phyloP scores from a whole-genome alignment of 92 coral and sea anemone genomes.

The Palythoa grandiflora region DNA sequence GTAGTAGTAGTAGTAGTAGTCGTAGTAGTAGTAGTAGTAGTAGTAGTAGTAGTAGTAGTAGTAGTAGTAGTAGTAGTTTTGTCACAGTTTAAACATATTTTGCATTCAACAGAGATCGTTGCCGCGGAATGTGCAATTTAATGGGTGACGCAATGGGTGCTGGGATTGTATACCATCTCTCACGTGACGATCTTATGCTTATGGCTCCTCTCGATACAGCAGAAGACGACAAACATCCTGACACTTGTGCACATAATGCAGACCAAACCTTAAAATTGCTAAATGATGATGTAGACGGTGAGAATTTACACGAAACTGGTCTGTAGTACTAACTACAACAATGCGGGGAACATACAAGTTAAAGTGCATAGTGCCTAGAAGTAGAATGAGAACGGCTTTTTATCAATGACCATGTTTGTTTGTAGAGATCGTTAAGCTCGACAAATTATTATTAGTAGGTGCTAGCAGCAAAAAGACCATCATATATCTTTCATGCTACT shows the following conservation, averaged over 20 bases:
- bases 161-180: slow-evolving; percentile 21
- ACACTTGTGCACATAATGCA: not conserved
- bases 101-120: slow-evolving; percentile 19
- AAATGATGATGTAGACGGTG: not conserved
- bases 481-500: too few species aligned
- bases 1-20: too few species aligned
- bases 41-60: too few species aligned
- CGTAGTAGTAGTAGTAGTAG: too few species aligned
- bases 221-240: not conserved
- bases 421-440: too few species aligned
- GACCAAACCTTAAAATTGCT: not conserved
- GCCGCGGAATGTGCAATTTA: slow-evolving; percentile 32
- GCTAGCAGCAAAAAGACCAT: too few species aligned
- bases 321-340: not conserved
- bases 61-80: too few species aligned
- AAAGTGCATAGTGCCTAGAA: not conserved
- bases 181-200: slow-evolving; percentile 21
- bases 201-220: not conserved
- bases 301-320: slow-evolving; percentile 8
- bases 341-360: not conserved
- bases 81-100: not conserved
- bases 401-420: too few species aligned
- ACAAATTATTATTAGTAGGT: too few species aligned
- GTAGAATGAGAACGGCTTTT: too few species aligned
- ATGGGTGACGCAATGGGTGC: slow-evolving; percentile 44